These are phyloP conservation scores for Drosophila carrolli DNA, from an alignment of 1,140 invertebrate genomes.

Conservation along the genomic window DNA sequence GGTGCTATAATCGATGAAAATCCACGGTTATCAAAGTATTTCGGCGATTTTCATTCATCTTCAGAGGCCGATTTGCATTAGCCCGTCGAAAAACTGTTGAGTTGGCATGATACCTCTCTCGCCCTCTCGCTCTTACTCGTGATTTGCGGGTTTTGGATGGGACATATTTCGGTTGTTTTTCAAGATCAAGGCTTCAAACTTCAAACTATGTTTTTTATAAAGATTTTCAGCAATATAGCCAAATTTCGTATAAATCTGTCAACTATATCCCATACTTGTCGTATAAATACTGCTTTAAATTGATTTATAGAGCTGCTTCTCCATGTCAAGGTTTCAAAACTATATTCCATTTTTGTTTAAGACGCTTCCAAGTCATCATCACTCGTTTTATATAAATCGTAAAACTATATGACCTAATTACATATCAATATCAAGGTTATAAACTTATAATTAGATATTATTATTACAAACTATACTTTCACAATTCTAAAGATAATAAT, in stretches of 20 bases:
- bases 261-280: neutral
- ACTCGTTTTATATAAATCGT: neutral
- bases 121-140: slow-evolving; percentile 45
- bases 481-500: too few relatives aligned
- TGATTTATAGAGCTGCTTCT: too few relatives aligned
- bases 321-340: neutral
- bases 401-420: neutral
- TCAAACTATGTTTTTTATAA: neutral
- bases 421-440: neutral
- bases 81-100: slow-evolving; percentile 59
- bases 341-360: too few relatives aligned
- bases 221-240: neutral
- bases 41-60: slow-evolving; percentile 27
- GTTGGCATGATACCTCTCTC: slow-evolving; percentile 51
- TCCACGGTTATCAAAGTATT: neutral
- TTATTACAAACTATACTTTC: neutral
- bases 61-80: neutral
- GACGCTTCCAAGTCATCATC: neutral
- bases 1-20: neutral
- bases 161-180: neutral
- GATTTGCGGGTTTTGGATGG: neutral
- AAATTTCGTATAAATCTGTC: neutral
- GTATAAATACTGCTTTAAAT: neutral
- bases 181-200: neutral
- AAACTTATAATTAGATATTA: too few relatives aligned